Base-by-base conservation (phyloP, 1,140 invertebrate species). In the Venustaconcha ellipsiformis region DNA sequence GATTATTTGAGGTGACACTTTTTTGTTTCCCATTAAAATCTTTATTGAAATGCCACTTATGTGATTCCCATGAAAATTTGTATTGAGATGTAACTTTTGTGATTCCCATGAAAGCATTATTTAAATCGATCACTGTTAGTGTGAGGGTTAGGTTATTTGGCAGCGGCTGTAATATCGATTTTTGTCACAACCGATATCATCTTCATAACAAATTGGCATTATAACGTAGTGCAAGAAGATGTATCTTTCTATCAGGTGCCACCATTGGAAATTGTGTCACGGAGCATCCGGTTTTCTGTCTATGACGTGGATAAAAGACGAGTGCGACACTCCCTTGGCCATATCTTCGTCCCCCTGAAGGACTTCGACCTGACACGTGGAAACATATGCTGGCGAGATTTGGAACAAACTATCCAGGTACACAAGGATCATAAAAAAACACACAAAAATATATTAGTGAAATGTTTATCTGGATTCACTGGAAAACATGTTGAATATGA, bases 281-380 rank as follows among this genome's bases (percentile, higher is more conserved):
- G 83, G 17, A 83, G 80, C 11, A 67, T 89, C 23, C 78, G 85
- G 13, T 84, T 89, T 66, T 88, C 87, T 26, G 87, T 89, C 8
- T 89, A 89, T 80, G 88, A 89, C 72, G 84, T 89, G 2, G 88
- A 89, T 79, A 88, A 82, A 76, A 74, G 84, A 20, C 79, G 84
- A 48, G 80, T 89, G 48, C 84, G 88, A 37, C 88, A 89, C 68
- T 87, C 83, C n/a, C 77, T 89, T 17, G 88, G 88, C 73, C 88
- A 89, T 76, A 84, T 85, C 30, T 72, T 88, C 64, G 76, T 88
- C 8, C 75, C 84, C 12, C 74, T 89, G 2, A 69, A 68, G 57
- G 84, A 85, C 26, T 30, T 85, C 12, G 86, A 89, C 66, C 68
- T 88, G 13, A 80, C 80, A 6, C 84, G 82, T 67, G 82, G 80